Evolutionary conservation across 2,888 invertebrate species (phyloP).

Genomic region (Galeruca laticollis): DNA sequence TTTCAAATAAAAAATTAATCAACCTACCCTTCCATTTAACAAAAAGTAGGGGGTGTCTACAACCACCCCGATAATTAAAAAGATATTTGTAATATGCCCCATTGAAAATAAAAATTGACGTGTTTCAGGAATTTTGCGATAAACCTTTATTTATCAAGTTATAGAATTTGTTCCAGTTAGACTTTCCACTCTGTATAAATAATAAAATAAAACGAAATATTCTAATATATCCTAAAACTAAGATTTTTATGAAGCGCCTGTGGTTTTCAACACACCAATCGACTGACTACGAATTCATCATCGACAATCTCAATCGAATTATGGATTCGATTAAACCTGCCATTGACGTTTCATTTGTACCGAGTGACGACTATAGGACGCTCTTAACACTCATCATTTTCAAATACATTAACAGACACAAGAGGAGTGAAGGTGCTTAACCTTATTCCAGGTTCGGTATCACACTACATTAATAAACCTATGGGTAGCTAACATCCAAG

Average conservation of each 20-base stretch:
- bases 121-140: no score
- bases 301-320: conserved; percentile 45
- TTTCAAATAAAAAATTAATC: no score
- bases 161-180: no score
- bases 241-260: neutral
- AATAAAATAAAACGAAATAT: neutral
- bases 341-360: conserved; percentile 47
- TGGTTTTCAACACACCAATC: neutral
- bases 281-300: conserved; percentile 35
- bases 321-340: conserved; percentile 46
- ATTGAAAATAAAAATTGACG: no score
- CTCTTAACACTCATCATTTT: conserved; percentile 45
- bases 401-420: conserved; percentile 42
- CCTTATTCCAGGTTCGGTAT: conserved; percentile 35
- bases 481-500: neutral
- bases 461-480: conserved; percentile 21
- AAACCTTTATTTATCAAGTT: no score
- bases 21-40: no score
- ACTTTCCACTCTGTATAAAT: neutral
- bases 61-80: no score
- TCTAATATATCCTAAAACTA: neutral
- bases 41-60: no score
- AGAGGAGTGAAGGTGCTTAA: conserved; percentile 41
- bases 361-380: conserved; percentile 35
- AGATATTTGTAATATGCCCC: no score